phyloP scores from a whole-genome alignment of 2,113 vertebrate genomes.

The Aptenodytes forsteri region DNA sequence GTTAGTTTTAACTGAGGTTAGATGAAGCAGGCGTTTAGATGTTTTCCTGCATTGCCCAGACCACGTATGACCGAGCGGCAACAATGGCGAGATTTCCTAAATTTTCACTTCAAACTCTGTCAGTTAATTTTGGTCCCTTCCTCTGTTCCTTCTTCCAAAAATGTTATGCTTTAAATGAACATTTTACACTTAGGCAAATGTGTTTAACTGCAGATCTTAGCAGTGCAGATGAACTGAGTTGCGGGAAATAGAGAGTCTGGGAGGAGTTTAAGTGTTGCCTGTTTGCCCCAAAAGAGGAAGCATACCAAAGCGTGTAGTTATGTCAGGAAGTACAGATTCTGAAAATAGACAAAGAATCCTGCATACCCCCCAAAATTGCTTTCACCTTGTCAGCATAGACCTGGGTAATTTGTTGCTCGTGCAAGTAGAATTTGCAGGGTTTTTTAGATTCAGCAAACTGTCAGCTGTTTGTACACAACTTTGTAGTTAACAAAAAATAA shows the following conservation, averaged over 20 bases:
- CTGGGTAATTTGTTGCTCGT: not conserved
- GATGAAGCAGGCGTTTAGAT: not conserved
- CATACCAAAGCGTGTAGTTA: not conserved
- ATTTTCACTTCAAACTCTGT: not conserved
- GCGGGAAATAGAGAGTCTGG: not conserved
- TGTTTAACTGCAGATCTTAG: not conserved
- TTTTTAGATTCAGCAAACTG: not conserved
- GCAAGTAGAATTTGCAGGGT: not conserved
- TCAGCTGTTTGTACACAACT: not conserved
- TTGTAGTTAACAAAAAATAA: not conserved
- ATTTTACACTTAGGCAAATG: not conserved
- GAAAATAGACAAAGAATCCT: conserved; percentile 1
- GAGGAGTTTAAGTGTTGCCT: not conserved
- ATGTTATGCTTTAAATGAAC: not conserved
- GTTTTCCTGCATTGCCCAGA: not conserved
- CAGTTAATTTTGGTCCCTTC: not conserved
- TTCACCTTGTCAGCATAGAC: not conserved
- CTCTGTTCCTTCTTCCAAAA: not conserved
- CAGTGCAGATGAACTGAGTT: not conserved
- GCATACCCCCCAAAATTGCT: not conserved
- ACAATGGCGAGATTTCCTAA: not conserved
- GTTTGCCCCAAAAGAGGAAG: conserved; percentile 43
- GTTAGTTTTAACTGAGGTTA: not conserved
- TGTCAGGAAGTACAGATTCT: conserved; percentile 48
- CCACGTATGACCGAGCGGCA: fast-evolving